Evolutionary conservation across 2,888 invertebrate genomes (phyloP).

Genomic region (Chaetogeoica ovagalla): DNA sequence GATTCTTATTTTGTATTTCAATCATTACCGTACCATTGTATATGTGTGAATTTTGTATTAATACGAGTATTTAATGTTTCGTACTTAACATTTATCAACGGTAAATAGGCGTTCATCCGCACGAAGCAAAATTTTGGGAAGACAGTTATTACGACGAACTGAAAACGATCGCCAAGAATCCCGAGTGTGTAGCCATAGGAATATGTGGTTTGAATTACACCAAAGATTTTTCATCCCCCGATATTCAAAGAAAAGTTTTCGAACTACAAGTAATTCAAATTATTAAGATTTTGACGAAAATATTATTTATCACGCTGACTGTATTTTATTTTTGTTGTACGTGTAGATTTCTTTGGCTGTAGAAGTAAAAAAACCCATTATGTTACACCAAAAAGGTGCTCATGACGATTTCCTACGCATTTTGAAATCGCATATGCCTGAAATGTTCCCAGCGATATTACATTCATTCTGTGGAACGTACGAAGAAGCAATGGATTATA

Average conservation of each 20-base stretch:
- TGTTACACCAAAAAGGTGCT: slow-evolving; percentile 91
- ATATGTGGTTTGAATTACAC: slow-evolving; percentile 94
- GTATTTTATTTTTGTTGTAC: neutral
- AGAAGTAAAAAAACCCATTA: slow-evolving; percentile 80
- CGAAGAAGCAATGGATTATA: slow-evolving; percentile 79
- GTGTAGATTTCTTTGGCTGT: slow-evolving; percentile 79
- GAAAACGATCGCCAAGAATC: slow-evolving; percentile 73
- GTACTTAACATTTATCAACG: neutral
- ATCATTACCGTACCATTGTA: neutral
- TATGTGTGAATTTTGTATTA: neutral
- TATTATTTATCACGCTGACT: too few species aligned
- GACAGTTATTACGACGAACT: slow-evolving; percentile 66
- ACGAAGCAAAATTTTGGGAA: slow-evolving; percentile 90
- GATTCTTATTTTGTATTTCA: too few species aligned
- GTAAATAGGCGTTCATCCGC: slow-evolving; percentile 81
- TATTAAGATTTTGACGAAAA: too few species aligned
- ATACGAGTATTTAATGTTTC: neutral
- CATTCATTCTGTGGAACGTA: slow-evolving; percentile 90
- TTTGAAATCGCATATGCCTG: slow-evolving; percentile 62
- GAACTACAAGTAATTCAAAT: slow-evolving; percentile 71
- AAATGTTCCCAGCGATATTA: slow-evolving; percentile 77
- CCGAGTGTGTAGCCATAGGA: slow-evolving; percentile 90
- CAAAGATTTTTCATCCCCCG: slow-evolving; percentile 89
- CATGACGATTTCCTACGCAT: slow-evolving; percentile 82
- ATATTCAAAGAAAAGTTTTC: slow-evolving; percentile 82